Base-by-base conservation (phyloP, 2,797 vertebrate species). In the Aphelocoma californica region DNA sequence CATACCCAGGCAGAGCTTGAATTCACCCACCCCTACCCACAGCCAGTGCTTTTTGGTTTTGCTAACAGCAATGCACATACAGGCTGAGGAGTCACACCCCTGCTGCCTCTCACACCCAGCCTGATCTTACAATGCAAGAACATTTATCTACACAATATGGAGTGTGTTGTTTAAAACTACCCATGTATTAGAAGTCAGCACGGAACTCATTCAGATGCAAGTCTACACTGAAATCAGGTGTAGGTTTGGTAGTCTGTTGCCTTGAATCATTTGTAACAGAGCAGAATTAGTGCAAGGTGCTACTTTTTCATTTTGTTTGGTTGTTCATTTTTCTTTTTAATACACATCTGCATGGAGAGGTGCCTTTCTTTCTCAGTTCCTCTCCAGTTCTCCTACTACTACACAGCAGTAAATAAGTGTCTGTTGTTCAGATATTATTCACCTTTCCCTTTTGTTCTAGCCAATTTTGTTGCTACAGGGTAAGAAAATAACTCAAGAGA, bases 401-500 rank as follows among this genome's bases (percentile, higher is more conserved):
- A 94, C 47, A 91, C 83, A 69, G 71, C 86, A 69, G 81, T 84
- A 97, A 97, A 54, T 80, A 95, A 94, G 51, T 65, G 85, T 85
- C 91, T 96, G 94, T 57, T 94, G 88, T 92, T 96, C 86, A 94
- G 92, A 83, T 93, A 77, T 83, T 92, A 79, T 77, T 96, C 93
- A 79, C 87, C 74, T 92, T 88, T 95, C 64, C 53, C 73, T 93
- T 96, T 93, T 95, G 86, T 96, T 96, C 95, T 97, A 96, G 86
- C 10, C 81, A 94, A 92, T 96, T 95, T 89, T 97, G 89, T 96
- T 88, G 90, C 90, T 95, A 74, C 54, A 66, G 47, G 71, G 61
- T 89, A 89, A 95, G 96, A 95, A 95, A 97, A 96, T 60, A 45
- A 92, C 93, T 94, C 83, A 92, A 94, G 78, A 96, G 78, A 93